Evolutionary conservation across 2,797 vertebrate species (phyloP), one percentile per base, ranked within the genome.

Genomic region (Diplodus sargus): DNA sequence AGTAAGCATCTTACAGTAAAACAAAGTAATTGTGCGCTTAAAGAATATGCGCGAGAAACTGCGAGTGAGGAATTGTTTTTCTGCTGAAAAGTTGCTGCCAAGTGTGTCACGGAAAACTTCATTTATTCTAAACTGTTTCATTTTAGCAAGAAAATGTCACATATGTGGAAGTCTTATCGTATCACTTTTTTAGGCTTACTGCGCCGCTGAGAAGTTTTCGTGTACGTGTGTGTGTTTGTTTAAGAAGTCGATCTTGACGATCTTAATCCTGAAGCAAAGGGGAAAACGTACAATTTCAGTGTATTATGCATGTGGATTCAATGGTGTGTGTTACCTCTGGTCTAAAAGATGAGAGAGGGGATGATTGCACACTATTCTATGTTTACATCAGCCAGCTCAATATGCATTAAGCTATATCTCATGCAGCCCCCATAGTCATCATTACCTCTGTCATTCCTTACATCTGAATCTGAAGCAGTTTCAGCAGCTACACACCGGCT

Each of bases 1-100:
- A 77, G 90, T 92, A 92, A 93, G 93, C 92, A 93, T 87, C 47
- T 90, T 82, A n/a, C 20, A 30, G 81, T 85, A 62, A 81, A 85
- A 89, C 87, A 85, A 89, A 86, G 87, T 86, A 58, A 79, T 82
- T 87, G 90, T 87, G 77, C 48, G 90, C 82, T 82, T 77, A 81
- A 85, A 83, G 76, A 71, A 77, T 49, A 25, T 42, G 12, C 69
- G 81, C 56, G n/a, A 63, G 72, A 54, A 83, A 82, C 71, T 79
- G 47, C 47, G 71, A 74, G 82, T 34, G 58, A 83, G 78, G 83
- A 64, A 6, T 52, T 78, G 15, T 28, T 76, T 84, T 80, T 81
- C 63, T 74, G 74, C 64, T 78, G 81, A 64, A 81, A 81, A 85
- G 86, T 87, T 89, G 70, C 59, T 82, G 74, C 63, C 76, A 47